Percentiles rank a stretch among this genome's conserved stretches.
These are phyloP conservation scores for Microctonus brassicae DNA, from an alignment of 2,888 invertebrate species.

Conservation along the genomic window DNA sequence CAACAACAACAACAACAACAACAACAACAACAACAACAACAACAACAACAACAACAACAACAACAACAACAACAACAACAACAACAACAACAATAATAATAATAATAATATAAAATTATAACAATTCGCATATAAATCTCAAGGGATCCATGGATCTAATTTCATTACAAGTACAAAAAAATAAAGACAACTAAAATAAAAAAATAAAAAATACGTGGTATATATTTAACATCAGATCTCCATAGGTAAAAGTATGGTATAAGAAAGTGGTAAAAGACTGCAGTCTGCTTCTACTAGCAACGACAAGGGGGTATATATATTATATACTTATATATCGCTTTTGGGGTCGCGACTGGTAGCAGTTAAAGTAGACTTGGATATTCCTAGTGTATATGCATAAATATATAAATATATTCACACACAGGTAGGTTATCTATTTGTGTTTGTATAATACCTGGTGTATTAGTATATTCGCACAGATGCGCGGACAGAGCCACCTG, in stretches of 20 bases:
- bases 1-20: too few species aligned
- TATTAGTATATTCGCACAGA: too few species aligned
- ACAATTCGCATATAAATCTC: too few species aligned
- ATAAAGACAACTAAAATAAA: not conserved
- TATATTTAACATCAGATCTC: slow-evolving; percentile 2
- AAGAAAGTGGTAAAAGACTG: slow-evolving; percentile 32
- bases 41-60: too few species aligned
- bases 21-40: too few species aligned
- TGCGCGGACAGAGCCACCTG: slow-evolving; percentile 13
- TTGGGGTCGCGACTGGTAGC: slow-evolving; percentile 1
- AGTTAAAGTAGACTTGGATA: slow-evolving; percentile 19
- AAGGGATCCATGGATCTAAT: too few species aligned
- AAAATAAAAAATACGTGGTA: not conserved
- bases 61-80: too few species aligned
- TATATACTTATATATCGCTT: not conserved
- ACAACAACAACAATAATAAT: too few species aligned
- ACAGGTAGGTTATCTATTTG: not conserved
- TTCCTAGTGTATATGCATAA: slow-evolving; percentile 5
- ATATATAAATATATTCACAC: slow-evolving; percentile 5
- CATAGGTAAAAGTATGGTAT: slow-evolving; percentile 10
- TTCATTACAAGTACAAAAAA: too few species aligned
- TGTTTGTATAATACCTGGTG: too few species aligned
- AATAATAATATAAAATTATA: too few species aligned
- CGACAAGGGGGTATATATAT: slow-evolving; percentile 10
- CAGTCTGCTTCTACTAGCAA: slow-evolving; percentile 10